Conservation (phyloP, 2,888 invertebrate species). For the Creontiades dilutus region DNA sequence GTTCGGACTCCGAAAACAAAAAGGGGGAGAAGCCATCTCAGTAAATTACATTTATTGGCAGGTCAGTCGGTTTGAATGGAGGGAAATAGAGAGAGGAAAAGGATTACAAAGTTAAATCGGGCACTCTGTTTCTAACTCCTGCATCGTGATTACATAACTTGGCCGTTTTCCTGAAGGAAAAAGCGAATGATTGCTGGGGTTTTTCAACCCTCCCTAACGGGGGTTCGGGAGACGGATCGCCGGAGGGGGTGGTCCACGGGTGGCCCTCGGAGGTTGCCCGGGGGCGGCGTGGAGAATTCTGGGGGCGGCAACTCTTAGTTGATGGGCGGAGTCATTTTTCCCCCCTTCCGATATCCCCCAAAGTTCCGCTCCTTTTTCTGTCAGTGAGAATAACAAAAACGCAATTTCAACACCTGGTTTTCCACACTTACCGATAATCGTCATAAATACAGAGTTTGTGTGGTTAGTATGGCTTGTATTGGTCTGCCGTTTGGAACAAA, state of each 20-base stretch:
- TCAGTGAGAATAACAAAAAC: no score
- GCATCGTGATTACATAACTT: conserved; percentile 59
- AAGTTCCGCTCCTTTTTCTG: background rate
- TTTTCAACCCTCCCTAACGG: conserved; percentile 4
- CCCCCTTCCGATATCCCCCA: background rate
- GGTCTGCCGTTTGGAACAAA: no score
- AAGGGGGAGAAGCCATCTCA: conserved; percentile 35
- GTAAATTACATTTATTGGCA: conserved; percentile 59
- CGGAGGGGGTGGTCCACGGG: background rate
- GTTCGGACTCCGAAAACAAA: conserved; percentile 17
- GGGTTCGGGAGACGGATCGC: background rate
- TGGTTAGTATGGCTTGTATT: no score
- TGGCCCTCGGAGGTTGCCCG: background rate
- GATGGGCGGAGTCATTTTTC: conserved; percentile 27
- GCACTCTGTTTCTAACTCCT: conserved; percentile 51
- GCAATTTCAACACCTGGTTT: no score
- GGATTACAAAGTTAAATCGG: conserved; percentile 67
- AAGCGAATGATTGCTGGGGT: conserved; percentile 57
- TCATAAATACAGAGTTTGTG: no score
- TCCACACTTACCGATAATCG: no score
- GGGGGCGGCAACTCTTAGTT: conserved; percentile 21
- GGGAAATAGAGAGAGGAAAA: background rate
- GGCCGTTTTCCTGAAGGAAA: conserved; percentile 41
- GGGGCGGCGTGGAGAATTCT: background rate
- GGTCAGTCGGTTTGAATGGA: conserved; percentile 20